Evolutionary conservation across 2,888 invertebrate species (phyloP), one percentile per base, ranked within the genome.

Genomic region (Oxycera nigricornis): DNA sequence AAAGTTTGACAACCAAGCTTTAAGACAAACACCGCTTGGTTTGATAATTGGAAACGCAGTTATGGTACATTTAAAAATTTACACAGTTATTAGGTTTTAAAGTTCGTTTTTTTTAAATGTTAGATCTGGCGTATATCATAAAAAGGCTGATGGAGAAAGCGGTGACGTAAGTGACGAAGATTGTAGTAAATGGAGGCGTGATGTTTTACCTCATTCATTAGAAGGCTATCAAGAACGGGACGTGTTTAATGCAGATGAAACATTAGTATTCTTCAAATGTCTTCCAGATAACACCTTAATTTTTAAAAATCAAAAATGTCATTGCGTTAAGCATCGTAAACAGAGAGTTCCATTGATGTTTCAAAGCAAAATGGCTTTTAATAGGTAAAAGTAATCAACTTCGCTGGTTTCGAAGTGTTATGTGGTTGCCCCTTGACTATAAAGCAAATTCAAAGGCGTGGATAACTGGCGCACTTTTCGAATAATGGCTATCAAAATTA

Each of bases 311-410:
- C 50, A 50, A 6, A 17, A 50, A 17, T 50, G 17, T 17, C 50
- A 50, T 50, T 11, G 17, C 6, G 17, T 11, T 50, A 50, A 50
- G 50, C 50, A 50, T 50, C 9, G 17, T 50, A 50, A 50, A 50
- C 17, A n/a, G 55, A 4, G 24, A 55, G 24, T 24, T 20, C 0
- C 6, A 55, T 55, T 2, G 55, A 55, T 55, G 11, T 22, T 20
- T 22, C 20, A 55, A 55, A 17, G 55, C 55, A 22, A 55, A 55
- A 55, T 17, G 3, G 28, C 24, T 28, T 59, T 59, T 59, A 59
- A 59, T 59, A 59, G 59, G 28, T 59, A 59, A 26, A 59, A 59
- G 30, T 28, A 59, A 59, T 59, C 59, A 59, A 59, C 59, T 11
- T 59, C 59, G 59, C 55, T 55, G 55, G 30, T 59, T 59, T 59